A percentile compares a stretch with the other conserved stretches of the same genome.
phyloP scores from a whole-genome alignment of 2,113 vertebrate genomes.

The Orcinus orca region DNA sequence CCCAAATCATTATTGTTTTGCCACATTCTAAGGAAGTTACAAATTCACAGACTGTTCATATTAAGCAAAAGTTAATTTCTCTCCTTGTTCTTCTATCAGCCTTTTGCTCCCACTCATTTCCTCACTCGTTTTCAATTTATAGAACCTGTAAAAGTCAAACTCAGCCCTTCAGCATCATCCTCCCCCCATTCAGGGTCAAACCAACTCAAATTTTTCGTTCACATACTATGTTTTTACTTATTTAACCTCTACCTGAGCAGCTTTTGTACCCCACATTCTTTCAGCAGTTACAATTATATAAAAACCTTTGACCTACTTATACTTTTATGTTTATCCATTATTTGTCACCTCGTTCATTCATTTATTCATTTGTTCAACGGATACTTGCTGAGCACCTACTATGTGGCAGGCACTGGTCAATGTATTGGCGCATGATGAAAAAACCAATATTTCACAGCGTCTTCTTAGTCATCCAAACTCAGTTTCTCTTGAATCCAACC shows the following conservation, averaged over 20 bases:
- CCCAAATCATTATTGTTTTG: not conserved
- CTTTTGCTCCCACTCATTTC: not conserved
- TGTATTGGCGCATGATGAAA: not conserved
- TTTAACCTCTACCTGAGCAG: not conserved
- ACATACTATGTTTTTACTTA: not conserved
- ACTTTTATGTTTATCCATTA: not conserved
- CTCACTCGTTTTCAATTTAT: not conserved
- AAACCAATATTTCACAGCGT: not conserved
- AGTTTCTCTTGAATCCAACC: not conserved
- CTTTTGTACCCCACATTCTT: not conserved
- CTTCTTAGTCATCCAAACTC: not conserved
- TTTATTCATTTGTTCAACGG: not conserved
- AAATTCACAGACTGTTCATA: not conserved
- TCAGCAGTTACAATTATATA: not conserved
- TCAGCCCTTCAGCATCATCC: not conserved
- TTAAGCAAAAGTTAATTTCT: not conserved
- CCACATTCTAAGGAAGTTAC: not conserved
- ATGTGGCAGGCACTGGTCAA: rapidly evolving
- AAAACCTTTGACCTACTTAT: not conserved
- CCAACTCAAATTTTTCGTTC: not conserved
- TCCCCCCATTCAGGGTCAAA: not conserved
- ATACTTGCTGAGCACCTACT: not conserved
- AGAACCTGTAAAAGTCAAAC: not conserved
- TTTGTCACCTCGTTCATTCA: not conserved
- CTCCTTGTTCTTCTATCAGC: not conserved